phyloP scores from a whole-genome alignment of 2,888 invertebrate genomes.

The Hetaerina titia region DNA sequence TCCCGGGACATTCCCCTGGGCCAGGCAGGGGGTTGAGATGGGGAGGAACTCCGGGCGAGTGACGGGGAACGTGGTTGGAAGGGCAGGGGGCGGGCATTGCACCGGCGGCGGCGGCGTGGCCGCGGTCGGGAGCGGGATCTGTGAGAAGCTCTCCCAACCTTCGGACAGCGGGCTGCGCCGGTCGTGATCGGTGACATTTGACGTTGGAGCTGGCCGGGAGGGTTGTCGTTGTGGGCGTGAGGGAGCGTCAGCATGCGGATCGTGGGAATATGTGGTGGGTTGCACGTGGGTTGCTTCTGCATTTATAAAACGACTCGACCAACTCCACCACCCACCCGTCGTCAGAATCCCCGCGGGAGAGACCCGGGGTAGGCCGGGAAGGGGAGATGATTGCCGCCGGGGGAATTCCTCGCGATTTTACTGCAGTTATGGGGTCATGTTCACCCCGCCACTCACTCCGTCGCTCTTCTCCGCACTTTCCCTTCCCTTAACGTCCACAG shows the following conservation, averaged over 20 bases:
- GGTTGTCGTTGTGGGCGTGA: background rate
- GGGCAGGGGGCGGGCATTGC: background rate
- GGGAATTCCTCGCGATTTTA: conserved; percentile 40
- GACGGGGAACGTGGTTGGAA: background rate
- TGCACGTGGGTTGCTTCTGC: background rate
- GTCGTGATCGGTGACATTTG: too few species aligned
- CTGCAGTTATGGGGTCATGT: background rate
- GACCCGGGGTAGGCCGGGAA: background rate
- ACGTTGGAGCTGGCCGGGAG: too few species aligned
- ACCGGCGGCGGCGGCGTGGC: background rate
- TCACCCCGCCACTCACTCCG: background rate
- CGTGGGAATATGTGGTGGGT: conserved; percentile 35
- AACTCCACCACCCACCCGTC: too few species aligned
- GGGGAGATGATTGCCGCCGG: background rate
- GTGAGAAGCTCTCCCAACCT: too few species aligned
- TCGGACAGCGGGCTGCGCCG: too few species aligned
- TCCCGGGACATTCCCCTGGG: background rate
- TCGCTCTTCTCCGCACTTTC: background rate
- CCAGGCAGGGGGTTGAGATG: background rate
- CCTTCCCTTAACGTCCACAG: background rate
- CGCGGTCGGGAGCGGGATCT: background rate
- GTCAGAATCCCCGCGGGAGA: background rate
- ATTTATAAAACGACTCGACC: background rate
- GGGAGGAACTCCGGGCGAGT: background rate
- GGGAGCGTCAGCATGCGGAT: background rate